phyloP scores from a whole-genome alignment of 2,797 vertebrate genomes.

The Sebastes itinus region DNA sequence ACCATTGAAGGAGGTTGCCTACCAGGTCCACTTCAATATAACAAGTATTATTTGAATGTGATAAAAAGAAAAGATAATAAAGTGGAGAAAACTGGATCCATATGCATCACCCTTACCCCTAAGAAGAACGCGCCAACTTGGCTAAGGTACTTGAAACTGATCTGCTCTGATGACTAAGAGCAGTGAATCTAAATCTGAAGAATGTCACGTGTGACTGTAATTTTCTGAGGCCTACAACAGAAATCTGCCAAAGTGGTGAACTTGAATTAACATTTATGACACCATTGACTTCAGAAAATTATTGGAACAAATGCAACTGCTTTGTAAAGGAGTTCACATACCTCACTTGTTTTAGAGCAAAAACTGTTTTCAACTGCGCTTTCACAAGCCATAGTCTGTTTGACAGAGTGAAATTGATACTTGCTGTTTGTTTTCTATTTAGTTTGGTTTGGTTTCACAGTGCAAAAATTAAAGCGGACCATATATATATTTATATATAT shows the following conservation, averaged over 20 bases:
- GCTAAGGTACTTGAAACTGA: conserved; percentile 6
- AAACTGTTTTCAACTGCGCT: neutral
- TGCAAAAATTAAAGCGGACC: no score
- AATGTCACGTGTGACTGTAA: neutral
- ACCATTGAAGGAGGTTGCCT: conserved; percentile 78
- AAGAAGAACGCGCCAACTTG: accelerated
- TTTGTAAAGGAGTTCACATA: neutral
- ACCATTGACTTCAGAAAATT: neutral
- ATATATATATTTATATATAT: no score
- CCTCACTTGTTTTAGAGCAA: neutral
- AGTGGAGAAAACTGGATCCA: conserved; percentile 15
- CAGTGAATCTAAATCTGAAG: neutral
- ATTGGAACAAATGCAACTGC: neutral
- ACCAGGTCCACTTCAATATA: conserved; percentile 79
- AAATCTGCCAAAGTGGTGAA: neutral
- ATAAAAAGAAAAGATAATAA: accelerated
- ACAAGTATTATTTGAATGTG: conserved; percentile 74
- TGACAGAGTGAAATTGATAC: no score
- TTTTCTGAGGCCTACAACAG: neutral
- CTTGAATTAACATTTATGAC: neutral
- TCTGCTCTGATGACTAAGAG: neutral
- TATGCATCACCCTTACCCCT: conserved; percentile 82
- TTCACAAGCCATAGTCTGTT: no score
- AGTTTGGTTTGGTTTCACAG: no score
- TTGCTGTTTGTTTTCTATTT: no score